A percentile compares a stretch with the other conserved stretches of the same genome.
Evolutionary conservation across 2,888 invertebrate genomes (phyloP).

Genomic region (Deilephila porcellus): DNA sequence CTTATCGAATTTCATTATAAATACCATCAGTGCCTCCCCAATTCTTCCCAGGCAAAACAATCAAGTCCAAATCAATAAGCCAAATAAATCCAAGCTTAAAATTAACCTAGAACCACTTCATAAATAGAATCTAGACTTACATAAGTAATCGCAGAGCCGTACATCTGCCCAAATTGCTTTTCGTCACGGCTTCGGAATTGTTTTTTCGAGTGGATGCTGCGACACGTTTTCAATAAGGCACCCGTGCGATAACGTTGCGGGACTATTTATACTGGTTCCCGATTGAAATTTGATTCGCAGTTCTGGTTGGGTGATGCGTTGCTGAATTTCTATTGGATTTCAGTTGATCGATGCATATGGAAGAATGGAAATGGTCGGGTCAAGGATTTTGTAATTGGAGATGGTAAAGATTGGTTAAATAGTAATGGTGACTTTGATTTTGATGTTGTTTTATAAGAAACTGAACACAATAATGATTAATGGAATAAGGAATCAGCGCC

Average conservation of each 20-base stretch:
- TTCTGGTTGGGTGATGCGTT: neutral
- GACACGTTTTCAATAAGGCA: slow-evolving; percentile 18
- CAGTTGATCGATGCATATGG: neutral
- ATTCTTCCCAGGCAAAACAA: no score
- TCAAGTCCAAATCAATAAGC: neutral
- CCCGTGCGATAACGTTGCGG: neutral
- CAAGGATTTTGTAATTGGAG: neutral
- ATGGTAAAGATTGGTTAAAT: neutral
- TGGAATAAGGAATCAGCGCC: neutral
- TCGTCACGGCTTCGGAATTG: slow-evolving; percentile 3
- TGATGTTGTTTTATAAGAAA: neutral
- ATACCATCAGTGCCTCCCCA: no score
- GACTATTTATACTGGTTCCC: neutral
- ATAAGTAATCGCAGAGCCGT: slow-evolving; percentile 6
- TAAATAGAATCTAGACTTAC: neutral
- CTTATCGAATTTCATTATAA: no score
- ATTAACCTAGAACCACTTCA: neutral
- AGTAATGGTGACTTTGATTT: no score
- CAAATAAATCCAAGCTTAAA: neutral
- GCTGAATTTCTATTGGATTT: neutral
- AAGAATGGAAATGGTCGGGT: neutral
- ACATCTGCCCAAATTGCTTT: slow-evolving; percentile 14
- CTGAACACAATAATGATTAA: neutral
- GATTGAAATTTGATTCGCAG: slow-evolving; percentile 7
- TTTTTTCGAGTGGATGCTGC: slow-evolving; percentile 13